A percentile compares a stretch with the other conserved stretches of the same genome.
These are phyloP conservation scores for Vulpes lagopus DNA, from an alignment of 2,113 vertebrate genomes.

Conservation along the genomic window DNA sequence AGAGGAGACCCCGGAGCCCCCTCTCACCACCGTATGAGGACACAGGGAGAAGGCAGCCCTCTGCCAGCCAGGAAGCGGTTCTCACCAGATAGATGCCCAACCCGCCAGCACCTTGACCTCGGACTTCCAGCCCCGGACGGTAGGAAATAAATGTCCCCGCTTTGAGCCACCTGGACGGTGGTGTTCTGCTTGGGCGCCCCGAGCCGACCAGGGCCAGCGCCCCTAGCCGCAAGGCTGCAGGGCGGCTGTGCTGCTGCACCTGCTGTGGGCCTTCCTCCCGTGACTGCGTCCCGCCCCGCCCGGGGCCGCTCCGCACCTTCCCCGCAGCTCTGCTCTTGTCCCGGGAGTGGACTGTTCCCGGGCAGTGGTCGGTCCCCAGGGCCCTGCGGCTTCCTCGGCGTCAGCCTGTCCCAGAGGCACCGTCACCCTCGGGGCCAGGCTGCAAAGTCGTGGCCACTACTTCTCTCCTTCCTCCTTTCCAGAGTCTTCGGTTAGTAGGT, in stretches of 20 bases:
- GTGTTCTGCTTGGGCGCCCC: background rate
- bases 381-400: background rate
- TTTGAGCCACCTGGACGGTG: background rate
- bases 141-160: background rate
- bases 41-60: background rate
- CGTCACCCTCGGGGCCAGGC: background rate
- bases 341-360: background rate
- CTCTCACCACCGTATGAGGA: background rate
- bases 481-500: fast-evolving
- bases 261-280: fast-evolving
- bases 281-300: background rate
- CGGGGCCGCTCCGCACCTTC: fast-evolving
- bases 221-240: fast-evolving
- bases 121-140: background rate
- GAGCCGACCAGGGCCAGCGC: fast-evolving
- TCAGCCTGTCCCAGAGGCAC: background rate
- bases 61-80: background rate
- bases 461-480: background rate
- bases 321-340: background rate
- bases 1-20: background rate
- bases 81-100: background rate
- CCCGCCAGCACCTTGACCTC: background rate
- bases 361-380: fast-evolving
- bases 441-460: background rate
- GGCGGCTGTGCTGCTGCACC: fast-evolving